Evolutionary conservation across 1,140 invertebrate species (phyloP).

Genomic region (Trichonephila clavipes): DNA sequence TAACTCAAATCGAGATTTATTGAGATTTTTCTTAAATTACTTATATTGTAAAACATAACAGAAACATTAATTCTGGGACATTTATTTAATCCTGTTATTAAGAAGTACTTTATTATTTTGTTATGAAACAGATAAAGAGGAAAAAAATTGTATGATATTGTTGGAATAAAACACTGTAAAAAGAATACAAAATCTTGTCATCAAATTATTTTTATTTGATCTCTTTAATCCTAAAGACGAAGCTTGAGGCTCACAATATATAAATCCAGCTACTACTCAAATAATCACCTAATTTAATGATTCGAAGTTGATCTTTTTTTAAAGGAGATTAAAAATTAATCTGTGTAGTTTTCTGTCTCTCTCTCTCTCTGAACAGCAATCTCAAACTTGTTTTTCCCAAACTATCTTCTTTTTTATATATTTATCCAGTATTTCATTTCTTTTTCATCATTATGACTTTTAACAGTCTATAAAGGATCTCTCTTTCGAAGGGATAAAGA

Average conservation of each 20-base stretch:
- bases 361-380: neutral
- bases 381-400: neutral
- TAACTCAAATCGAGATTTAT: no score
- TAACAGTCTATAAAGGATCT: slow-evolving; percentile 58
- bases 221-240: neutral
- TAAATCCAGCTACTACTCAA: neutral
- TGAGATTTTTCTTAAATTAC: no score
- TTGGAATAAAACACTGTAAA: no score
- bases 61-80: no score
- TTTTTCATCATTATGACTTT: slow-evolving; percentile 51
- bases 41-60: no score
- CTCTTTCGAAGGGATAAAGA: slow-evolving; percentile 19
- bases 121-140: no score
- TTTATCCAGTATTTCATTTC: neutral
- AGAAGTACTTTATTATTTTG: no score
- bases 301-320: neutral
- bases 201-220: neutral
- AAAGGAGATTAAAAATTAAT: slow-evolving; percentile 14
- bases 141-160: no score
- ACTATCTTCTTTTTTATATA: neutral
- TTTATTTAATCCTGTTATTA: no score
- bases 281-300: neutral
- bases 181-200: neutral
- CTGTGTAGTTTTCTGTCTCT: neutral
- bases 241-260: neutral